Percentiles rank a stretch among this genome's conserved stretches.
These are phyloP conservation scores for Anguilla japonica DNA, from an alignment of 2,113 vertebrate genomes.

Conservation along the genomic window DNA sequence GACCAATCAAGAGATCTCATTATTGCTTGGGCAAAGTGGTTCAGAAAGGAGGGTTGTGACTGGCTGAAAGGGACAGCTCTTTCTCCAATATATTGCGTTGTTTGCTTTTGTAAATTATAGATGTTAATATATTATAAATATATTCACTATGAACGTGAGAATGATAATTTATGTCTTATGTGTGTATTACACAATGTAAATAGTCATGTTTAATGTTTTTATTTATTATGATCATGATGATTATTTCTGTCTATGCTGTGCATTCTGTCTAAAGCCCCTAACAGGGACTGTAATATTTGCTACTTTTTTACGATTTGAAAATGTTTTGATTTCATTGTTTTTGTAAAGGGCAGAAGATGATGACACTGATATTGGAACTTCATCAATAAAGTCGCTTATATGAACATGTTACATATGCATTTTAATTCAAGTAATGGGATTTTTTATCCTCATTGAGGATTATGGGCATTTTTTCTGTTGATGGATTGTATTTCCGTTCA, in stretches of 20 bases:
- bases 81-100: constrained; percentile 62
- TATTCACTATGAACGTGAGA: constrained; percentile 48
- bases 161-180: constrained; percentile 56
- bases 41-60: constrained; percentile 51
- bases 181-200: constrained; percentile 70
- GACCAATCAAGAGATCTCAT: constrained; percentile 59
- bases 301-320: constrained; percentile 70
- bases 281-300: constrained; percentile 65
- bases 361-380: constrained; percentile 69
- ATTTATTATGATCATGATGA: constrained; percentile 60
- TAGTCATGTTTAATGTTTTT: constrained; percentile 65
- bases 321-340: constrained; percentile 64
- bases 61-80: constrained; percentile 65
- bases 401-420: background rate
- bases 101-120: constrained; percentile 68
- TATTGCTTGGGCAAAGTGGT: constrained; percentile 55
- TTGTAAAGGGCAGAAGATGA: constrained; percentile 72
- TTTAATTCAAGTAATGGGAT: too few relatives aligned
- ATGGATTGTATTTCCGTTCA: too few relatives aligned
- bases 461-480: too few relatives aligned
- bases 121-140: constrained; percentile 73
- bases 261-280: constrained; percentile 66
- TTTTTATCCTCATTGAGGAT: too few relatives aligned
- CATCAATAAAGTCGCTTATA: constrained; percentile 65
- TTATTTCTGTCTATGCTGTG: constrained; percentile 60